Evolutionary conservation across 1,140 invertebrate species (phyloP).

Genomic region (Gryon sp.): DNA sequence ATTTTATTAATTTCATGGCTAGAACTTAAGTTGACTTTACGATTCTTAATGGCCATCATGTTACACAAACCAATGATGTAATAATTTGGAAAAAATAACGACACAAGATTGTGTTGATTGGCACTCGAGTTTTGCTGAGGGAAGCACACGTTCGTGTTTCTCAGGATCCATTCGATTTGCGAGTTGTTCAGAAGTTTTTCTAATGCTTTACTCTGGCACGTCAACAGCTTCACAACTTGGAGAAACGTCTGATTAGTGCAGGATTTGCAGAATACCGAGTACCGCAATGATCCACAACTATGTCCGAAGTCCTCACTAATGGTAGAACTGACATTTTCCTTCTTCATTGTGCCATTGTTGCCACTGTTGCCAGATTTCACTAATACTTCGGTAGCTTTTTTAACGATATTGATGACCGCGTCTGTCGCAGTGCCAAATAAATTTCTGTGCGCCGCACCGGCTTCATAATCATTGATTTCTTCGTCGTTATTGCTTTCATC

Average conservation of each 20-base stretch:
- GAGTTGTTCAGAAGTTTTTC: background rate
- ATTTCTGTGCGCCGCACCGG: slow-evolving; percentile 80
- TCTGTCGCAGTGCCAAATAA: slow-evolving; percentile 91
- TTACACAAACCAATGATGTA: slow-evolving; percentile 89
- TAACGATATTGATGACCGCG: slow-evolving; percentile 92
- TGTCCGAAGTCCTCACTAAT: slow-evolving; percentile 64
- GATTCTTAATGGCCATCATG: slow-evolving; percentile 83
- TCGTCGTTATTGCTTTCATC: slow-evolving; percentile 81
- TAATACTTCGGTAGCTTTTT: slow-evolving; percentile 90
- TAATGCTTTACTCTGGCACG: slow-evolving; percentile 79
- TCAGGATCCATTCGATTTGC: slow-evolving; percentile 77
- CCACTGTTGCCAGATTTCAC: slow-evolving; percentile 84
- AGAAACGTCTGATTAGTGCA: slow-evolving; percentile 84
- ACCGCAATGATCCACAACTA: slow-evolving; percentile 83
- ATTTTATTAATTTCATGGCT: slow-evolving; percentile 70
- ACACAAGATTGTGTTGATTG: slow-evolving; percentile 76
- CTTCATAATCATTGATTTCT: slow-evolving; percentile 78
- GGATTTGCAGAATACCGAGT: slow-evolving; percentile 85
- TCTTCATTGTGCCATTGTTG: slow-evolving; percentile 78
- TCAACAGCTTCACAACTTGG: slow-evolving; percentile 84
- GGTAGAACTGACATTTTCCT: slow-evolving; percentile 61
- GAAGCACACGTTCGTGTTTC: slow-evolving; percentile 72
- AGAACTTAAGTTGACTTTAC: slow-evolving; percentile 84
- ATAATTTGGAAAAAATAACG: slow-evolving; percentile 82
- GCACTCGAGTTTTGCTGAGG: slow-evolving; percentile 57